These are phyloP conservation scores for Dreissena rostriformis DNA, from an alignment of 1,140 invertebrate genomes.

Conservation along the genomic window DNA sequence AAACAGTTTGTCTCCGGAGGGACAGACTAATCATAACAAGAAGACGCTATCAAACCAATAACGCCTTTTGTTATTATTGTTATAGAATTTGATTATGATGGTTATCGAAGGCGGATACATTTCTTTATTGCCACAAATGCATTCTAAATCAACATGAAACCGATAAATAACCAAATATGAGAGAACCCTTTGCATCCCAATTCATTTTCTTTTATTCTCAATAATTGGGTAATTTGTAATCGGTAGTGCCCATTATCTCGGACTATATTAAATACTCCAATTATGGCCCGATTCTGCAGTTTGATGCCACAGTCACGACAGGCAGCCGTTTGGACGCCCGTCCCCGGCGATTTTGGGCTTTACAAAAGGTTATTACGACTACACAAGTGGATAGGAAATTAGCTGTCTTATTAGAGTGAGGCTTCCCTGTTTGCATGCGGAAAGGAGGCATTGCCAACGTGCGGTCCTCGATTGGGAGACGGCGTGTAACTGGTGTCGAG, in stretches of 20 bases:
- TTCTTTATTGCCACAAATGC: conserved; percentile 57
- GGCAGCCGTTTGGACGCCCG: conserved; percentile 19
- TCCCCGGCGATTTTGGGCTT: conserved; percentile 45
- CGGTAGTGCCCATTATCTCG: conserved; percentile 47
- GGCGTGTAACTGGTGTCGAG: too few species aligned
- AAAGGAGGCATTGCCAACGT: too few species aligned
- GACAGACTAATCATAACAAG: conserved; percentile 46
- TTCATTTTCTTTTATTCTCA: conserved; percentile 55
- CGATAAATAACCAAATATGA: conserved; percentile 56
- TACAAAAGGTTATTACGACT: conserved; percentile 57
- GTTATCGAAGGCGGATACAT: conserved; percentile 52
- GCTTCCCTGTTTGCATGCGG: neutral
- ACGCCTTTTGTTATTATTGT: conserved; percentile 48
- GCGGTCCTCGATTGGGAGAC: too few species aligned
- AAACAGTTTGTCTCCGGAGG: conserved; percentile 51
- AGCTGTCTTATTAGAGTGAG: conserved; percentile 44
- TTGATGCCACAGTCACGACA: conserved; percentile 19
- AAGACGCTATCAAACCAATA: conserved; percentile 20
- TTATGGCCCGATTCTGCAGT: conserved; percentile 36
- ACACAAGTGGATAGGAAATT: conserved; percentile 53
- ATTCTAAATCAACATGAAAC: conserved; percentile 55
- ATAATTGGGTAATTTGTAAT: conserved; percentile 60
- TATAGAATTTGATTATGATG: conserved; percentile 60
- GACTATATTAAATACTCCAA: conserved; percentile 57
- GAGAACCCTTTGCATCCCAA: conserved; percentile 45